phyloP scores from a whole-genome alignment of 2,113 vertebrate genomes.

The Pseudois nayaur region DNA sequence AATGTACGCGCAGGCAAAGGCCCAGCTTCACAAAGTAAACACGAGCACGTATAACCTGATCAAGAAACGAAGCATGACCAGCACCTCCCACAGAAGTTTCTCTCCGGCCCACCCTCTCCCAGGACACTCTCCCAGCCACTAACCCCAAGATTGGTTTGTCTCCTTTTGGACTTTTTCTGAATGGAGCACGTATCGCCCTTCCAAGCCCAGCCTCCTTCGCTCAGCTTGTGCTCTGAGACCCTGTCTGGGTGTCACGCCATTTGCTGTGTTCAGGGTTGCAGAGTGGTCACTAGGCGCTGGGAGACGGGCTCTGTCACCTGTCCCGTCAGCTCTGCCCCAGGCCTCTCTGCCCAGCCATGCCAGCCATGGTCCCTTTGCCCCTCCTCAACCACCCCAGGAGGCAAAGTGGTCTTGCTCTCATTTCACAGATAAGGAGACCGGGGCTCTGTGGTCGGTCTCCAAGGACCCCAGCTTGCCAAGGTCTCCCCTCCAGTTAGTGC shows the following conservation, averaged over 20 bases:
- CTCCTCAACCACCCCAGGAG: neutral
- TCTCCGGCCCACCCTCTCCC: neutral
- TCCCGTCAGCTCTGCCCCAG: rapidly evolving
- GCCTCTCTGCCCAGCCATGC: neutral
- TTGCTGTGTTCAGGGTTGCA: neutral
- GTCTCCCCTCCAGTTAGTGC: neutral
- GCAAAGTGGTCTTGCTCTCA: too few species aligned
- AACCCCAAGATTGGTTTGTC: rapidly evolving
- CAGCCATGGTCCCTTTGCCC: neutral
- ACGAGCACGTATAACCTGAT: rapidly evolving
- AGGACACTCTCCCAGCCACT: neutral
- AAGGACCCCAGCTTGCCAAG: neutral
- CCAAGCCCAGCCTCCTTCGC: neutral
- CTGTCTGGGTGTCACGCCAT: rapidly evolving
- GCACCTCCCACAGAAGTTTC: neutral
- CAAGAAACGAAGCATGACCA: neutral
- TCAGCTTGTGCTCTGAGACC: neutral
- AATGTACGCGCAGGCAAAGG: rapidly evolving
- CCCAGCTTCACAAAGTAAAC: neutral
- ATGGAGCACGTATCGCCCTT: neutral
- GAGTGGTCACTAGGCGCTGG: too few species aligned
- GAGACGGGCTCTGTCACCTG: neutral
- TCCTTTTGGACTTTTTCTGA: neutral
- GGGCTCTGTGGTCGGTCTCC: neutral
- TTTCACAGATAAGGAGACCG: neutral